Evolutionary conservation across 2,797 vertebrate species (phyloP).

Genomic region (Pampus argenteus): DNA sequence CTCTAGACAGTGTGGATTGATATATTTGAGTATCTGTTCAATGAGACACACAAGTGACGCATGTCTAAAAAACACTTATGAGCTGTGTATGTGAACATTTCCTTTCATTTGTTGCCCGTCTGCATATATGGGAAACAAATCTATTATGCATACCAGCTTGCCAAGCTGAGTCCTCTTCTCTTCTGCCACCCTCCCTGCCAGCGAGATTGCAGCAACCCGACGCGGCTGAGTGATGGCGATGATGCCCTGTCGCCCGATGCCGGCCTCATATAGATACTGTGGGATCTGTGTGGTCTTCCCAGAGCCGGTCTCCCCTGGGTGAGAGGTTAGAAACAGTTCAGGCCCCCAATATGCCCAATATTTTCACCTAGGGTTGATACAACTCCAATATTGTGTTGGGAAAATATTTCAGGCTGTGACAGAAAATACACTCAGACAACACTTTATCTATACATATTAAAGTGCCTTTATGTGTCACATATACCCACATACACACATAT

Average conservation of each 20-base stretch:
- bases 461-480: no score
- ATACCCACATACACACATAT: no score
- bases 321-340: neutral
- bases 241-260: conserved; percentile 89
- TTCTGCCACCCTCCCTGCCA: conserved; percentile 93
- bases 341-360: neutral
- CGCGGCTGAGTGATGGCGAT: conserved; percentile 96
- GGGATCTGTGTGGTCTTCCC: conserved; percentile 98
- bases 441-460: no score
- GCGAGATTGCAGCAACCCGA: conserved; percentile 94
- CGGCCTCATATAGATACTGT: conserved; percentile 94
- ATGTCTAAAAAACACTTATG: no score
- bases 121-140: neutral
- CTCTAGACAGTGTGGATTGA: no score
- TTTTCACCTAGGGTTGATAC: rapidly evolving
- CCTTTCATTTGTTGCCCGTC: no score
- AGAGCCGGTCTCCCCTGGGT: conserved; percentile 94
- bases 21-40: no score
- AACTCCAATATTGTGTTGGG: neutral
- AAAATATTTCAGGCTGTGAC: neutral
- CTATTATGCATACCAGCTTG: conserved; percentile 86
- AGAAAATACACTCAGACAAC: no score
- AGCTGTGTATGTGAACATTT: no score
- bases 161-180: conserved; percentile 94
- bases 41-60: no score